Evolutionary conservation across 2,888 invertebrate genomes (phyloP).

Genomic region (Amblyjoppa proteus): DNA sequence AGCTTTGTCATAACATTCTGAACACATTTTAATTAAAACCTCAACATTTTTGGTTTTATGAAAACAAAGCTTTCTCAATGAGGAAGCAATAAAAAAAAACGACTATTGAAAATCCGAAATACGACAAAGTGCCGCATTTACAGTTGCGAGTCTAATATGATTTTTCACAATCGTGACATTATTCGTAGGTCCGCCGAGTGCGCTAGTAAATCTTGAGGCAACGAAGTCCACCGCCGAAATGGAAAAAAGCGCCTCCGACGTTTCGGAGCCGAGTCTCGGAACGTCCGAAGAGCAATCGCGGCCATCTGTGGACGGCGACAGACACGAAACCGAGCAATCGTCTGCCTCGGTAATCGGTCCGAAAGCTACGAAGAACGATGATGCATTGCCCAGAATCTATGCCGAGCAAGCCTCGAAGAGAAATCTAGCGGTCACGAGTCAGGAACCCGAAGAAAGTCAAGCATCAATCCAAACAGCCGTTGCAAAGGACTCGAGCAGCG

Average conservation of each 20-base stretch:
- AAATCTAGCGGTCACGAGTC: conserved; percentile 14
- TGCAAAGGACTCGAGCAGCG: conserved; percentile 32
- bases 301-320: background rate
- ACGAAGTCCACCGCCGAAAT: background rate
- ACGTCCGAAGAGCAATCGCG: conserved; percentile 47
- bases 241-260: background rate
- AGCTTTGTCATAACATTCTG: no score
- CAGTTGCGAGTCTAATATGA: no score
- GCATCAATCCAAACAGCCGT: conserved; percentile 5
- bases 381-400: conserved; percentile 29
- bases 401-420: conserved; percentile 34
- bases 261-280: background rate
- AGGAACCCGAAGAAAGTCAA: conserved; percentile 17
- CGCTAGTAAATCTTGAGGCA: background rate
- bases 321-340: conserved; percentile 16
- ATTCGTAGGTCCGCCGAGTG: background rate
- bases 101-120: no score
- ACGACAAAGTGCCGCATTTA: no score
- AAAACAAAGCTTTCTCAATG: no score
- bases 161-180: background rate
- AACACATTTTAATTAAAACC: no score
- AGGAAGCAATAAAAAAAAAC: no score
- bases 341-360: background rate
- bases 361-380: background rate
- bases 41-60: no score